phyloP scores from a whole-genome alignment of 2,888 invertebrate genomes.

The Tetragonisca angustula region DNA sequence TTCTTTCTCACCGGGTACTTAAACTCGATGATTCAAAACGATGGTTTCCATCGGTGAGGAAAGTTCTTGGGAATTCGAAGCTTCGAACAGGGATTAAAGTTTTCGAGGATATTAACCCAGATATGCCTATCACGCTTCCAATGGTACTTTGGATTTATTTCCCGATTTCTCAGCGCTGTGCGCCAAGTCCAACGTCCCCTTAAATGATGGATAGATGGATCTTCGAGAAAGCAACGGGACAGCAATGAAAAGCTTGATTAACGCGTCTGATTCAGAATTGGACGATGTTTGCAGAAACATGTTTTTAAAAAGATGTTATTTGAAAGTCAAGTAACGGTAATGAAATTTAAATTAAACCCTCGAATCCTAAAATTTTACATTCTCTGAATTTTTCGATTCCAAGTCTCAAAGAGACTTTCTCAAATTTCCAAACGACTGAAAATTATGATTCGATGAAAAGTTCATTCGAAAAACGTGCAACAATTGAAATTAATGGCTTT shows the following conservation, averaged over 20 bases:
- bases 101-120: not conserved
- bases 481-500: not conserved
- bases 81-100: not conserved
- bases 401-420: no score
- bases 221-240: not conserved
- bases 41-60: conserved; percentile 2
- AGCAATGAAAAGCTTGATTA: not conserved
- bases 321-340: no score
- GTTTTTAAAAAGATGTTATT: no score
- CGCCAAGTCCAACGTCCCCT: not conserved
- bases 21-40: not conserved
- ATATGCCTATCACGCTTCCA: not conserved
- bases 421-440: not conserved
- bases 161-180: not conserved
- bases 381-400: no score
- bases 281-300: not conserved
- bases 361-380: no score
- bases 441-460: no score
- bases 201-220: not conserved
- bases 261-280: not conserved
- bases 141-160: not conserved
- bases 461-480: no score
- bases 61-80: not conserved
- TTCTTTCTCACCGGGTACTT: not conserved
- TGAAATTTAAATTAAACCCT: no score